Evolutionary conservation across 2,888 invertebrate species (phyloP).

Genomic region (Tyria jacobaeae): DNA sequence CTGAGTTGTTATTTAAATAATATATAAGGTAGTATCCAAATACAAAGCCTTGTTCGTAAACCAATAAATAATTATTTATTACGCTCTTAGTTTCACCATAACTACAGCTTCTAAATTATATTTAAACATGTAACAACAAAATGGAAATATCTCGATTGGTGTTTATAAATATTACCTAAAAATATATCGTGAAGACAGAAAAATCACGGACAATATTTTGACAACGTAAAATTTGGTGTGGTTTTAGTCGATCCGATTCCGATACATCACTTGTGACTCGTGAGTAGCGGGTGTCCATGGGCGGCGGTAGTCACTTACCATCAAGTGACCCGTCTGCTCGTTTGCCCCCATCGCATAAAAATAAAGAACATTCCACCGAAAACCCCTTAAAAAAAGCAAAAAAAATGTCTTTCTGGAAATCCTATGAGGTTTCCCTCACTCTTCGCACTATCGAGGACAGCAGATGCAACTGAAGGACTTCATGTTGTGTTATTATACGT

Average conservation of each 20-base stretch:
- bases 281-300: too few relatives aligned
- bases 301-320: too few relatives aligned
- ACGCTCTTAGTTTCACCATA: constrained; percentile 2
- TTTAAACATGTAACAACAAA: too few relatives aligned
- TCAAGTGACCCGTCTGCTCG: too few relatives aligned
- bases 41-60: constrained; percentile 14
- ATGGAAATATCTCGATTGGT: not conserved
- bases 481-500: constrained; percentile 14
- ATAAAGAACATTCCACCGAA: too few relatives aligned
- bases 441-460: not conserved
- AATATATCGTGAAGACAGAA: not conserved
- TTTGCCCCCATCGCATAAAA: not conserved
- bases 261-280: too few relatives aligned
- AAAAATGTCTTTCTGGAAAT: not conserved
- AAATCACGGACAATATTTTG: not conserved
- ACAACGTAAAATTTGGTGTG: not conserved
- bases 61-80: constrained; percentile 5
- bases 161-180: not conserved
- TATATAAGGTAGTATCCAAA: constrained; percentile 2
- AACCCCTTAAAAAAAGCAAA: too few relatives aligned
- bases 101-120: not conserved
- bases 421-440: not conserved
- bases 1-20: constrained; percentile 8
- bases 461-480: not conserved
- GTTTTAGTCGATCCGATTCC: too few relatives aligned